Percentiles rank a stretch among this genome's conserved stretches.
These are phyloP conservation scores for Notodonta ziczac DNA, from an alignment of 2,888 invertebrate species.

Conservation along the genomic window DNA sequence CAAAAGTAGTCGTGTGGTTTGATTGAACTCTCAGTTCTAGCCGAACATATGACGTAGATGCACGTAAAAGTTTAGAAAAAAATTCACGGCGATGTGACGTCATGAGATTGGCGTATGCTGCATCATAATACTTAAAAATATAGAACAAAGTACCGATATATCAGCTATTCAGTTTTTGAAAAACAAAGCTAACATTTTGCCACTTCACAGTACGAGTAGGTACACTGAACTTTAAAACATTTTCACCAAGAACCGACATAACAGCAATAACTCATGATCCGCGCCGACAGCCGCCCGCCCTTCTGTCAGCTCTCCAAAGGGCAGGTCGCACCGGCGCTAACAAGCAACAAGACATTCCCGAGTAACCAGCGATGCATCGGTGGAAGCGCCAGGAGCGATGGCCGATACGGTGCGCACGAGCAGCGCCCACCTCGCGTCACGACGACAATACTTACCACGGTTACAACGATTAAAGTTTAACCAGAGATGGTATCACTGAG, in stretches of 20 bases:
- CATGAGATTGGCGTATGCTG: too few relatives aligned
- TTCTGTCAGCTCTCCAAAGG: slow-evolving; percentile 32
- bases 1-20: too few relatives aligned
- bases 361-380: slow-evolving; percentile 49
- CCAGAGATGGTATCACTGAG: background rate
- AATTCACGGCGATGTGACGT: too few relatives aligned
- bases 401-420: slow-evolving; percentile 47
- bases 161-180: too few relatives aligned
- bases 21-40: too few relatives aligned
- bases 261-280: slow-evolving; percentile 12
- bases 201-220: too few relatives aligned
- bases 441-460: slow-evolving; percentile 7
- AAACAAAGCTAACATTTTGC: background rate
- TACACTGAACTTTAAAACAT: background rate
- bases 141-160: too few relatives aligned
- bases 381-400: slow-evolving; percentile 54
- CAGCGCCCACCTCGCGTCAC: slow-evolving; percentile 39
- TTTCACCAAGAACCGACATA: background rate
- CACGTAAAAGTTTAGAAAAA: too few relatives aligned
- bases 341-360: slow-evolving; percentile 40
- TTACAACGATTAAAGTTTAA: background rate
- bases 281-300: slow-evolving; percentile 25
- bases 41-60: too few relatives aligned
- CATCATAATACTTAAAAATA: too few relatives aligned
- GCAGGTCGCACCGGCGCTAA: slow-evolving; percentile 35